phyloP scores from a whole-genome alignment of 2,797 vertebrate genomes.

The Acrocephalus scirpaceus region DNA sequence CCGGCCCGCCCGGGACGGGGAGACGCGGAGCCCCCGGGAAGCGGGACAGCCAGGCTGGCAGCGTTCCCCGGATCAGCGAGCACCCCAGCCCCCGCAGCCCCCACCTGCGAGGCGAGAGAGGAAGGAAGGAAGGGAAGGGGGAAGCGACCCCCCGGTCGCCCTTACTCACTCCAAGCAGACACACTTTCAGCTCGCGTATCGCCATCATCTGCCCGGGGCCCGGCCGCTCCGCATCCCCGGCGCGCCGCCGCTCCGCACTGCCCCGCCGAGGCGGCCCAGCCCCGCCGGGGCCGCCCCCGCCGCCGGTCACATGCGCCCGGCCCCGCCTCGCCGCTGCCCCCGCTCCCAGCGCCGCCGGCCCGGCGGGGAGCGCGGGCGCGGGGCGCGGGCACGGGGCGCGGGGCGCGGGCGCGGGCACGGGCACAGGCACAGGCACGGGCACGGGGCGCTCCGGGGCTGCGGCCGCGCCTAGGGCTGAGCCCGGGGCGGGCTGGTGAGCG shows the following conservation, averaged over 20 bases:
- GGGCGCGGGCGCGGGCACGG: too few species aligned
- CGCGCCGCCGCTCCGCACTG: slow-evolving; percentile 39
- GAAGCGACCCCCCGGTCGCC: neutral
- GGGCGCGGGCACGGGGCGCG: too few species aligned
- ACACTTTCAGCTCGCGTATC: slow-evolving; percentile 96
- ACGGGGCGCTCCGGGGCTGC: neutral
- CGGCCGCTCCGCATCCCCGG: slow-evolving; percentile 35
- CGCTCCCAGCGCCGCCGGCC: neutral
- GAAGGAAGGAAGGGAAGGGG: too few species aligned
- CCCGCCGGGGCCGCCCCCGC: neutral
- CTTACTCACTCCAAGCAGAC: slow-evolving; percentile 94
- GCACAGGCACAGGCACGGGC: too few species aligned
- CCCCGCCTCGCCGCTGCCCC: slow-evolving; percentile 21
- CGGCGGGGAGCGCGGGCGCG: neutral
- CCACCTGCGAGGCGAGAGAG: neutral
- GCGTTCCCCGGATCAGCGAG: neutral
- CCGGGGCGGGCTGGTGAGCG: neutral
- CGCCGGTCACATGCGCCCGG: slow-evolving; percentile 62
- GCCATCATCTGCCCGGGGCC: slow-evolving; percentile 82
- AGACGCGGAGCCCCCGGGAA: neutral
- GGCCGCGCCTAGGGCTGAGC: too few species aligned
- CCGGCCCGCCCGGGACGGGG: neutral
- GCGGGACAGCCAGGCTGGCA: neutral
- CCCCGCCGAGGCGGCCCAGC: neutral
- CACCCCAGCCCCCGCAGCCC: neutral